Evolutionary conservation across 2,888 invertebrate species (phyloP), one percentile per base, ranked within the genome.

Genomic region (Cartodere bifasciata): DNA sequence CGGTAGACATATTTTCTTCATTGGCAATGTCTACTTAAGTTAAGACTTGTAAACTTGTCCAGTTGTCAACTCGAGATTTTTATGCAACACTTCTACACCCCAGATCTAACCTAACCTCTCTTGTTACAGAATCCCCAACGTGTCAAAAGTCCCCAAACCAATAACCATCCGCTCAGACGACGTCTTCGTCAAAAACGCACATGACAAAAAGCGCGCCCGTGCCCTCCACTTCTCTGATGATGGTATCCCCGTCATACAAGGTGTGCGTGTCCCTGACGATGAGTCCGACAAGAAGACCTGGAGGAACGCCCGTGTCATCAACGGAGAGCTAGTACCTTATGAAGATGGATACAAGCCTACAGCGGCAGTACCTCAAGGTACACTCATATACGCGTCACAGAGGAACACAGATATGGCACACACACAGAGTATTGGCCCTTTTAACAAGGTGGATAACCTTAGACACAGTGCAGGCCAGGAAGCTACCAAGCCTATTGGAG

Each of bases 301-400:
- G 87, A 68, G 88, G 31, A 88, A 88, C 56, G 88, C 87, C 1
- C 67, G 87, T 39, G 86, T 88, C 9, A 82, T 88, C 25, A 86
- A 88, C 49, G 83, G 84, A 31, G 75, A 83, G 53, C 58, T 88
- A 28, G 65, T 81, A 25, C 80, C 82, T 11, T 80, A 82, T 45
- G 78, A 78, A 27, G 70, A 75, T 46, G 76, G 72, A 4, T 74
- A 75, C 41, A 68, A 68, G 37, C 75, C 76, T 28, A 71, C 74
- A 2, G 70, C 68, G 39, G 72, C 70, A 26, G 64, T 72, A 12
- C 64, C 72, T 2, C 62, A 71, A 32, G 67, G 69, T 1, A 68
- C 72, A 39, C 59, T 68, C 3, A 65, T 70, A 23, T 68, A 67
- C 6, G 64, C 66, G 20, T 51, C 45, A 32, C 47, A 50, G 38